phyloP scores from a whole-genome alignment of 2,888 invertebrate genomes.

The Tachystola acroxantha region DNA sequence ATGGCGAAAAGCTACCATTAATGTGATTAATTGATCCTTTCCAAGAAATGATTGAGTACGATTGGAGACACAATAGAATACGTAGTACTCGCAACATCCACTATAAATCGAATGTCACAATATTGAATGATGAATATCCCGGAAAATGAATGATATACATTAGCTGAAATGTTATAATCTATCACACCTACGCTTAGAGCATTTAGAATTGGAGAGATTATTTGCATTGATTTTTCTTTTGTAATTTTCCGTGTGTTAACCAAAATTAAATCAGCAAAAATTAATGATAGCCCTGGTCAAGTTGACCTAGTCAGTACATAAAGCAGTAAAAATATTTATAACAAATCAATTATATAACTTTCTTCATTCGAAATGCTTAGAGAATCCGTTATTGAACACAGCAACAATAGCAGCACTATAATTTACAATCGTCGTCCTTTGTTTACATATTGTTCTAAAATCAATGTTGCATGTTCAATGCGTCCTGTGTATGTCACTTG shows the following conservation, averaged over 20 bases:
- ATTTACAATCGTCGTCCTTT: background rate
- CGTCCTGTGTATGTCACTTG: conserved; percentile 37
- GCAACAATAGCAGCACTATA: background rate
- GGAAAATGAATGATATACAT: conserved; percentile 12
- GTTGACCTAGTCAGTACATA: too few species aligned
- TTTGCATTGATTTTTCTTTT: too few species aligned
- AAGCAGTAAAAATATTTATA: background rate
- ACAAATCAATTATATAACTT: too few species aligned
- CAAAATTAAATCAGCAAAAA: too few species aligned
- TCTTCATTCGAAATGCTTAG: too few species aligned
- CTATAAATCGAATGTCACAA: conserved; percentile 5
- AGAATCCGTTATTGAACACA: background rate
- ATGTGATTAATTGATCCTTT: conserved; percentile 22
- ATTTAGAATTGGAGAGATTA: too few species aligned
- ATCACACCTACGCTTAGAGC: conserved; percentile 7
- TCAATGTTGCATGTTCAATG: conserved; percentile 32
- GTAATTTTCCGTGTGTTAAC: too few species aligned
- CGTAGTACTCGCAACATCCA: conserved; percentile 4
- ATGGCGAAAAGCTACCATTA: conserved; percentile 12
- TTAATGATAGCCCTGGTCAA: too few species aligned
- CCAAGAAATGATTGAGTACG: conserved; percentile 10
- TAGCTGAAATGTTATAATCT: background rate
- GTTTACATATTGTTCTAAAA: conserved; percentile 5
- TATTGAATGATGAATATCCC: conserved; percentile 11
- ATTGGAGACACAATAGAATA: conserved; percentile 18